Conservation (phyloP, 2,797 vertebrate species). For the Rhabdophis nuchalis region DNA sequence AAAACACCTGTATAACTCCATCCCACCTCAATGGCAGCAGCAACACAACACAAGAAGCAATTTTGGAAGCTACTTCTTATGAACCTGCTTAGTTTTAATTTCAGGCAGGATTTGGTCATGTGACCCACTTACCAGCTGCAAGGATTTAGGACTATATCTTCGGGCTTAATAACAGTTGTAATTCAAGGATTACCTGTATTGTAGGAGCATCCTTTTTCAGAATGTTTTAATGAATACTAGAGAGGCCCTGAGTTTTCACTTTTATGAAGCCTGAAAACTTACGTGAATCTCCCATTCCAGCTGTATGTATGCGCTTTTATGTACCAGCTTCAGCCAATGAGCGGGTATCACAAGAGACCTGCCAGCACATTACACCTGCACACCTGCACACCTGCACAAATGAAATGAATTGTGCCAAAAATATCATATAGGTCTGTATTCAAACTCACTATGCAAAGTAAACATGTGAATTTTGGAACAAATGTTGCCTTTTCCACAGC, state of each 20-base stretch:
- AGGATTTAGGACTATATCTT: background rate
- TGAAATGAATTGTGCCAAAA: background rate
- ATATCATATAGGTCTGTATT: background rate
- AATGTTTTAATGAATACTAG: background rate
- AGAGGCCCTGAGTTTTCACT: background rate
- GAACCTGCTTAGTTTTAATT: background rate
- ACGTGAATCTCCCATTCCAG: background rate
- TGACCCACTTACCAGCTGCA: background rate
- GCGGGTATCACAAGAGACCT: background rate
- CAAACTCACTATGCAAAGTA: background rate
- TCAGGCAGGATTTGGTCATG: background rate
- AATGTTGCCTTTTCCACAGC: background rate
- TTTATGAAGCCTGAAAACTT: background rate
- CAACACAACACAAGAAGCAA: background rate
- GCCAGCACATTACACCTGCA: background rate
- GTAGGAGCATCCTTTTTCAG: background rate
- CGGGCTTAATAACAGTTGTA: background rate
- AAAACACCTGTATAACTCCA: background rate
- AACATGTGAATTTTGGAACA: background rate
- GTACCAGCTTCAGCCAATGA: background rate
- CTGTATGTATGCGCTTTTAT: background rate
- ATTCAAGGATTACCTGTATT: background rate
- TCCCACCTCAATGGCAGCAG: background rate
- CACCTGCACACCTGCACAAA: background rate
- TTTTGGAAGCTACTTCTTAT: background rate